Percentiles rank a stretch among this genome's conserved stretches.
These are phyloP conservation scores for Haemorhous mexicanus DNA, from an alignment of 2,113 vertebrate genomes.

Conservation along the genomic window DNA sequence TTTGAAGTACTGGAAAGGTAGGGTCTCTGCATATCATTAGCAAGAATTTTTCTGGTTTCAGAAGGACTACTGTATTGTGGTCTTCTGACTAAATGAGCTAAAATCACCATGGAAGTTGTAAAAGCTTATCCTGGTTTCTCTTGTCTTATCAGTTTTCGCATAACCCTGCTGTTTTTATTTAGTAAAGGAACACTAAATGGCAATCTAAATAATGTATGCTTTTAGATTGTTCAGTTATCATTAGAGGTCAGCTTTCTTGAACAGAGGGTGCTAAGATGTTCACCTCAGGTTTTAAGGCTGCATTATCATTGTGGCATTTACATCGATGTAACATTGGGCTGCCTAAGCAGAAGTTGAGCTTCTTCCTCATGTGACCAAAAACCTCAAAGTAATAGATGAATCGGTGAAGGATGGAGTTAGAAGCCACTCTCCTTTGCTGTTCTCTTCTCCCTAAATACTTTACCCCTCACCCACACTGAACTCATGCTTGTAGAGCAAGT, in stretches of 20 bases:
- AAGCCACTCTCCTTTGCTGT: not conserved
- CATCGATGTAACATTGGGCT: not conserved
- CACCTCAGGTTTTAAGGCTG: not conserved
- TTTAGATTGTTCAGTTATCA: not conserved
- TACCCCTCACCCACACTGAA: not conserved
- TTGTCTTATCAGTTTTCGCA: not conserved
- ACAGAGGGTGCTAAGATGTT: rapidly evolving
- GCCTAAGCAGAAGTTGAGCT: not conserved
- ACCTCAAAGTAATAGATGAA: not conserved
- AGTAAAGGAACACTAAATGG: not conserved
- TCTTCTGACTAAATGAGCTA: not conserved
- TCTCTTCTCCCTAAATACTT: not conserved
- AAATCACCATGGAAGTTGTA: not conserved
- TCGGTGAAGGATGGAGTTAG: not conserved
- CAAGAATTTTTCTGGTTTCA: not conserved
- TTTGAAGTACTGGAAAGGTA: not conserved
- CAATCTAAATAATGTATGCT: not conserved
- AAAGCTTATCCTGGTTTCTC: not conserved
- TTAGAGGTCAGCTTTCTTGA: not conserved
- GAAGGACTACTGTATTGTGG: not conserved
- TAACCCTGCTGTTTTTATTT: not conserved
- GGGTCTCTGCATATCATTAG: not conserved
- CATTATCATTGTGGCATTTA: not conserved
- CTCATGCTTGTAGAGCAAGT: not conserved
- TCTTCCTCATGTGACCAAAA: not conserved